Percentiles rank a stretch among this genome's conserved stretches.
Conservation (phyloP, 2,888 invertebrate species). For the Eupsilia transversa region DNA sequence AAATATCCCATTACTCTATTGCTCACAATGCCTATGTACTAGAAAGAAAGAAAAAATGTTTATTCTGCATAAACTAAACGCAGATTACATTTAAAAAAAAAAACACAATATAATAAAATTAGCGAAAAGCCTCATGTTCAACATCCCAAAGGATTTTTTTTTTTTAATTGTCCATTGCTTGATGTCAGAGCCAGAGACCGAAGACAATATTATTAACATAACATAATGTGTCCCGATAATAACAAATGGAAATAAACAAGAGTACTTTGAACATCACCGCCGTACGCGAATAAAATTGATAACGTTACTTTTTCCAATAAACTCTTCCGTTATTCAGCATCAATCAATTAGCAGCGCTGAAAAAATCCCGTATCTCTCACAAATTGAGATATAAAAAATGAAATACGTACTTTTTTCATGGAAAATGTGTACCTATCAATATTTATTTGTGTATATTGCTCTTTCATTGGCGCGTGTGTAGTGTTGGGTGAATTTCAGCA, state of each 20-base stretch:
- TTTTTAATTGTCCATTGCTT: too few relatives aligned
- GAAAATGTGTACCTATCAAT: conserved; percentile 33
- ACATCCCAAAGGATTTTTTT: too few relatives aligned
- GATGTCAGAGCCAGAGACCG: too few relatives aligned
- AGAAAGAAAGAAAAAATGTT: too few relatives aligned
- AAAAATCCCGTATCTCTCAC: conserved; percentile 67
- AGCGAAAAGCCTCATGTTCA: too few relatives aligned
- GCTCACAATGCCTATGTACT: conserved; percentile 39
- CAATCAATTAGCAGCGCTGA: conserved; percentile 80
- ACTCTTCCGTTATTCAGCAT: conserved; percentile 72
- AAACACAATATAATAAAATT: too few relatives aligned
- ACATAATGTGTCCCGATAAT: too few relatives aligned
- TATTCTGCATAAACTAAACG: too few relatives aligned
- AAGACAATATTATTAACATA: too few relatives aligned
- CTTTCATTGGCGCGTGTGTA: not conserved
- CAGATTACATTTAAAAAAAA: too few relatives aligned
- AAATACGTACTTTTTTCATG: conserved; percentile 28
- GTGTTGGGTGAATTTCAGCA: not conserved
- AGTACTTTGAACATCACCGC: conserved; percentile 26
- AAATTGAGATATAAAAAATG: conserved; percentile 52
- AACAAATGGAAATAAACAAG: too few relatives aligned
- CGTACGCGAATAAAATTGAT: conserved; percentile 68
- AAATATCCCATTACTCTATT: conserved; percentile 34
- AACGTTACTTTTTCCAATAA: conserved; percentile 74
- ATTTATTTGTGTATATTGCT: conserved; percentile 20